A percentile compares a stretch with the other conserved stretches of the same genome.
Conservation (phyloP, 2,113 vertebrate species). For the Genyomyrus donnyi region DNA sequence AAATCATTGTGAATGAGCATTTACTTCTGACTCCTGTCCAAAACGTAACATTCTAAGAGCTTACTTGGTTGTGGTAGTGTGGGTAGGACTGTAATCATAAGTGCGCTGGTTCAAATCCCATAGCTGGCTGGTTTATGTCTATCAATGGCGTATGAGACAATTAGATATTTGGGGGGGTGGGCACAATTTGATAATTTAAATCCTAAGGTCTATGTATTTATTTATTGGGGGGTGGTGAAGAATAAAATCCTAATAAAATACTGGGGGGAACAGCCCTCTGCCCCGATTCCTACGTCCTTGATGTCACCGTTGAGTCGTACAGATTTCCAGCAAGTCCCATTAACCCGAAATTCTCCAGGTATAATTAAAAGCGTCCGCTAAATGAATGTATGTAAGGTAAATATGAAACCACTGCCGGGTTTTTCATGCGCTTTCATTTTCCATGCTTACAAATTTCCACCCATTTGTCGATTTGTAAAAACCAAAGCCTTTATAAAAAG, state of each 20-base stretch:
- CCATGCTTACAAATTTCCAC: neutral
- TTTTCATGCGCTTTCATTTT: constrained; percentile 7
- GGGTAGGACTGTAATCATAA: neutral
- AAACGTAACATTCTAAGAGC: neutral
- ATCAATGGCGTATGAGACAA: neutral
- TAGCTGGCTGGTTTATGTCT: neutral
- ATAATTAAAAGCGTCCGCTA: neutral
- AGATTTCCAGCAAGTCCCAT: neutral
- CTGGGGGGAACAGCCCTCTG: neutral
- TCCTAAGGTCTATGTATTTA: neutral
- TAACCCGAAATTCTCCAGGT: neutral
- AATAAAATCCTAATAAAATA: neutral
- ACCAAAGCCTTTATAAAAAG: neutral
- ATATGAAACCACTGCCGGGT: constrained; percentile 1
- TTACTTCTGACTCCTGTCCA: neutral
- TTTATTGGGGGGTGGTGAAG: neutral
- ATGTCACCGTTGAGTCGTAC: neutral
- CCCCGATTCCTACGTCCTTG: neutral
- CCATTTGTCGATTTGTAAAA: neutral
- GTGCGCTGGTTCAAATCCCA: neutral
- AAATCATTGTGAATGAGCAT: neutral
- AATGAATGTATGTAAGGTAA: neutral
- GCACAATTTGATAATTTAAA: neutral
- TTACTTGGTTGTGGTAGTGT: neutral
- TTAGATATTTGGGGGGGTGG: neutral